Evolutionary conservation across 2,113 vertebrate species (phyloP), one percentile per base, ranked within the genome.

Genomic region (Sylvietta virens): DNA sequence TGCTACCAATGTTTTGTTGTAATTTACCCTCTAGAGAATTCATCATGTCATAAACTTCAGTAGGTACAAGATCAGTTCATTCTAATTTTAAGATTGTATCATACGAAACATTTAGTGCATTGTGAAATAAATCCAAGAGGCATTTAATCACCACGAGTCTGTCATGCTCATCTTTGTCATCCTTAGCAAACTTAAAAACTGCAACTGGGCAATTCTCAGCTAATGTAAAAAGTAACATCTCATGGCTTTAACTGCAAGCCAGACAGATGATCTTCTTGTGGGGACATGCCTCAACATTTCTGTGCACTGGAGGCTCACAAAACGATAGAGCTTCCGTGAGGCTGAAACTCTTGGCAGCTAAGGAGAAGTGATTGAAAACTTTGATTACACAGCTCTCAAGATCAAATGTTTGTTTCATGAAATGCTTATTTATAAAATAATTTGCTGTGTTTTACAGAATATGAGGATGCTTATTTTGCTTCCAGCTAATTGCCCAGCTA

Each of bases 121-220:
- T 94, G 92, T 91, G 95, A 96, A 96, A 97, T 83, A 92, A 93
- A 95, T 94, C 86, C 91, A 71, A 94, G 86, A 35, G 86, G 80
- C 88, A 78, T 94, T 97, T 96, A 96, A 95, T 95, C 92, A 96
- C 94, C 18, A 50, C 8, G 14, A 71, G 80, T 51, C 86, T 78
- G 82, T 94, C 92, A 86, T 57, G 95, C 88, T 88, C 88, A 51
- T 92, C 91, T 93, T 78, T 96, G 94, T 94, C 92, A 94, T 92
- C 88, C 80, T 94, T 81, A 86, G 92, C 94, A 90, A 93, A 96
- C 94, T 81, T 92, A 40, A 90, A 91, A 95, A 94, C 76, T 95
- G 95, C 95, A 96, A 95, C 86, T 81, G 95, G 94, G 95, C 96
- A 86, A 92, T 95, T 95, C 95, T 93, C 72, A 84, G 91, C 86